A percentile compares a stretch with the other conserved stretches of the same genome.
These are phyloP conservation scores for Pangasius macronema DNA, from an alignment of 2,797 vertebrate genomes.

Conservation along the genomic window DNA sequence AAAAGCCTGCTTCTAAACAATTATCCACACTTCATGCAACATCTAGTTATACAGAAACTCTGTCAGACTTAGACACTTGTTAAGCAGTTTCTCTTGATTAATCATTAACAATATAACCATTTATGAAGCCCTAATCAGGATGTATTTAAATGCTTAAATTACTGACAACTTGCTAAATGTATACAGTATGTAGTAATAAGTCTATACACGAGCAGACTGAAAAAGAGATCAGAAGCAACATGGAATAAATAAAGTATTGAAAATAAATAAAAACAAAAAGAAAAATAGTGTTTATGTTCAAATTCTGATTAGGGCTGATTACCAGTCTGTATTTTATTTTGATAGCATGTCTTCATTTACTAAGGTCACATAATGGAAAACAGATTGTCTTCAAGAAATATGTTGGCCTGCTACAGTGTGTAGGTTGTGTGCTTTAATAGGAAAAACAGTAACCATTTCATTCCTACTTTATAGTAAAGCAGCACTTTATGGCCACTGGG, in stretches of 20 bases:
- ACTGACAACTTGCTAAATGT: neutral
- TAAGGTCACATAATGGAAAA: neutral
- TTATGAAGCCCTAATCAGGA: conserved; percentile 4
- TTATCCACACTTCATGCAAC: conserved; percentile 11
- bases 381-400: neutral
- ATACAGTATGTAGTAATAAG: neutral
- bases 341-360: neutral
- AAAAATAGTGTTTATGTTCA: neutral
- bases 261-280: neutral
- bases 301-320: conserved; percentile 14
- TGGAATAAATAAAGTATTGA: neutral
- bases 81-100: conserved; percentile 14
- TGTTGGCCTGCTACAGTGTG: neutral
- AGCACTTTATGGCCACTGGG: conserved; percentile 1
- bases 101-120: neutral
- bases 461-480: conserved; percentile 20
- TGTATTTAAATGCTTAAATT: neutral
- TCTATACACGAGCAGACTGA: neutral
- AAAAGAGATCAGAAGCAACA: neutral
- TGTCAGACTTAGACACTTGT: conserved; percentile 2
- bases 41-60: conserved; percentile 19
- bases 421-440: conserved; percentile 28
- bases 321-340: neutral
- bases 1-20: neutral
- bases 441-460: conserved; percentile 7